Evolutionary conservation across 2,797 vertebrate species (phyloP), one percentile per base, ranked within the genome.

Genomic region (Neomorphus geoffroyi): DNA sequence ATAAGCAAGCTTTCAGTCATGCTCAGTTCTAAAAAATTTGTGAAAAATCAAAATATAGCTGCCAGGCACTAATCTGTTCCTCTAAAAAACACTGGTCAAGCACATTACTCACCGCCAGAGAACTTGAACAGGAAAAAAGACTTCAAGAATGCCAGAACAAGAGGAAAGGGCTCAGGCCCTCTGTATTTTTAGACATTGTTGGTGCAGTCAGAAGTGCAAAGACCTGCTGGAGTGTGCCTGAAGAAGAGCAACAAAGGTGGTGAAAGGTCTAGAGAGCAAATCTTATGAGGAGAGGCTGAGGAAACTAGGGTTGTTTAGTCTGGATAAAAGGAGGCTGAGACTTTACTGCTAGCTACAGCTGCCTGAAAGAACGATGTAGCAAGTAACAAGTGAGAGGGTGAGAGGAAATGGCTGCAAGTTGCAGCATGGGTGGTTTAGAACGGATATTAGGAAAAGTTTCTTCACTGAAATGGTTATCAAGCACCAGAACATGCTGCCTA

Each of bases 371-470:
- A 72, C 9, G 7, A 2, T 57, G 17, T 10, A 48, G 17, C 0
- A 2, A 6, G 5, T 43, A 70, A 23, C 30, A 51, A 71, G 18
- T 1, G 0, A 57, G 2, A 46, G 28, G 13, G 45, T 2, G 5
- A 73, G 23, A 45, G 39, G 33, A 70, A 86, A 37, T 3, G 2
- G 26, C 9, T 37, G 83, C 48, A 74, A 24, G 23, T 26, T 17
- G 9, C 1, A 3, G 6, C 7, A 30, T 1, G 0, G 33, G 23
- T 66, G 4, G 10, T 37, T 50, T 45, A 32, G 9, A 30, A 19
- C n/a, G n/a, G n/a, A n/a, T n/a, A n/a, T n/a, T 18, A 84, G 24
- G 23, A 80, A 39, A 61, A 54, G 69, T 5, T 26, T 46, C 11
- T 73, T 84, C 57, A 43, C 24, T 5, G 3, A 24, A 67, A 58